Conservation (phyloP, 2,797 vertebrate species). For the Rhynchotus rufescens region DNA sequence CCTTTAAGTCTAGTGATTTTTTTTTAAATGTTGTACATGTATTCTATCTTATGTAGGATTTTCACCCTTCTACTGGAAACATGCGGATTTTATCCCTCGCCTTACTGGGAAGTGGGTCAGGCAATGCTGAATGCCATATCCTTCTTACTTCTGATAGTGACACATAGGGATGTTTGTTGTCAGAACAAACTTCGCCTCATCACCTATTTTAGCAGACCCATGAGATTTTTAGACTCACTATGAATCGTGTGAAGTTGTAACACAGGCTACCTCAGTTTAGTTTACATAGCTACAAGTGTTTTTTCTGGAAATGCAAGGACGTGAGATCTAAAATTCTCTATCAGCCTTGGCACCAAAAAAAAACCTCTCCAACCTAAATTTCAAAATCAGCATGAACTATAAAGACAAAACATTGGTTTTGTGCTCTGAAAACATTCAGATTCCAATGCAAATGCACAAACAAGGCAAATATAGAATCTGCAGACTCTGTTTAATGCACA, state of each 20-base stretch:
- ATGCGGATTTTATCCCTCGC: neutral
- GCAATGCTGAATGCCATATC: neutral
- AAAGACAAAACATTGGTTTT: neutral
- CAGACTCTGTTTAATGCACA: neutral
- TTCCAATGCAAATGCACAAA: neutral
- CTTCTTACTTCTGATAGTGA: neutral
- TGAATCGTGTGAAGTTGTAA: neutral
- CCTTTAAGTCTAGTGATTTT: neutral
- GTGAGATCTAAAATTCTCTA: neutral
- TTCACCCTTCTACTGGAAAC: neutral
- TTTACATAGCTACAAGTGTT: fast-evolving
- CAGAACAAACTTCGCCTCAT: neutral
- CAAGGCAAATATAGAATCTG: neutral
- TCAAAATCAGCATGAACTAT: neutral
- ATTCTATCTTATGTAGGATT: neutral
- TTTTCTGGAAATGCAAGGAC: neutral
- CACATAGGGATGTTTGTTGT: neutral
- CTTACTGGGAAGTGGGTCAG: neutral
- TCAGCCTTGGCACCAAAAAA: neutral
- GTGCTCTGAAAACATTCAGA: neutral
- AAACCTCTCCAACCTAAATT: neutral
- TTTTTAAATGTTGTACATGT: neutral
- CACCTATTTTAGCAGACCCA: neutral
- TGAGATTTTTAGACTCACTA: neutral
- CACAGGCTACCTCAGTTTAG: neutral